A percentile compares a stretch with the other conserved stretches of the same genome.
Evolutionary conservation across 2,113 vertebrate genomes (phyloP).

Genomic region (Dromiciops gliroides): DNA sequence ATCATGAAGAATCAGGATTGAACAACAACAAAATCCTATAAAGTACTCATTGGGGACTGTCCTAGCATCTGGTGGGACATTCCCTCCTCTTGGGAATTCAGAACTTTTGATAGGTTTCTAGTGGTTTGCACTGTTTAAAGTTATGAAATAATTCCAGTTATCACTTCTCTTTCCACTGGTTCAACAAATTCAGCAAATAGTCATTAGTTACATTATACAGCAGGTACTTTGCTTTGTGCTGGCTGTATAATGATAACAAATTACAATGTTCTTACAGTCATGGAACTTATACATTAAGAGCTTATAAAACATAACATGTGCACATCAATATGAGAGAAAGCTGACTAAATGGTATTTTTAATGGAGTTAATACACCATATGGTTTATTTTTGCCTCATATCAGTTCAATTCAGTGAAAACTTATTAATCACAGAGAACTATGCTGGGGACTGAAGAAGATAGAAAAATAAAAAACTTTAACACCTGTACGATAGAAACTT

Average conservation of each 20-base stretch:
- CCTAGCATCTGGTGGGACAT: not conserved
- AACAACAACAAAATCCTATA: not conserved
- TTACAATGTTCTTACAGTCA: not conserved
- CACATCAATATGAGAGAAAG: not conserved
- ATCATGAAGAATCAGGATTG: not conserved
- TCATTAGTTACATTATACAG: not conserved
- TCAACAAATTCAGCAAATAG: not conserved
- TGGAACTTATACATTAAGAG: not conserved
- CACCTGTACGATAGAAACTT: not conserved
- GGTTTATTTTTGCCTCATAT: not conserved
- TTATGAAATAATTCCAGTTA: not conserved
- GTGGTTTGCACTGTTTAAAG: not conserved
- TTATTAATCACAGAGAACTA: not conserved
- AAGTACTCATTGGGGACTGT: not conserved
- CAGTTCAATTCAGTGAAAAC: not conserved
- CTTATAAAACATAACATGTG: not conserved
- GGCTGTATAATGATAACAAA: not conserved
- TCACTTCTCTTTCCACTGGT: not conserved
- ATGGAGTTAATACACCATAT: not conserved
- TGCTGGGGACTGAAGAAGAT: not conserved
- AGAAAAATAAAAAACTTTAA: not conserved
- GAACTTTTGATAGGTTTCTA: not conserved
- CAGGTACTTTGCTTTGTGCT: not conserved
- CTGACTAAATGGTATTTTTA: not conserved
- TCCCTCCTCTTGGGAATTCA: not conserved